These are phyloP conservation scores for Oligia latruncula DNA, from an alignment of 2,888 invertebrate genomes.

Conservation along the genomic window DNA sequence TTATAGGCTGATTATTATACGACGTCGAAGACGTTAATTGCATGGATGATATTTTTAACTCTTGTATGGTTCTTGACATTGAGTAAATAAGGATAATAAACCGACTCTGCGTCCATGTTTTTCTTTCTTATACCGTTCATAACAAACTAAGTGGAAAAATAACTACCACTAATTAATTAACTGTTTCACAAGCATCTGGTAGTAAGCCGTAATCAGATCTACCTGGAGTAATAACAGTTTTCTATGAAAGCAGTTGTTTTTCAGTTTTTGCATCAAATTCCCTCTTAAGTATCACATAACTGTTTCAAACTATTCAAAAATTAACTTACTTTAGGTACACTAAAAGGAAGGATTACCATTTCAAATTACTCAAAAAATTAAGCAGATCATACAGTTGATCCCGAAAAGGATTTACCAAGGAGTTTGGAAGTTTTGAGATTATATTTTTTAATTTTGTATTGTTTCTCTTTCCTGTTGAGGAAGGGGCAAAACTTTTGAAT, in stretches of 20 bases:
- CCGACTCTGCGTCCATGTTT: background rate
- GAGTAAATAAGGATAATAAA: background rate
- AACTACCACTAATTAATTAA: background rate
- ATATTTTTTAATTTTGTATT: conserved; percentile 55
- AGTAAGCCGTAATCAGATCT: conserved; percentile 19
- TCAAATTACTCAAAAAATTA: conserved; percentile 33
- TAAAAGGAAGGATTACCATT: conserved; percentile 12
- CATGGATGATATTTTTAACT: conserved; percentile 9
- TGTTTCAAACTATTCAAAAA: background rate
- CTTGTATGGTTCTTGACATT: background rate
- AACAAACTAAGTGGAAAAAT: background rate
- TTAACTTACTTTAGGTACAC: background rate
- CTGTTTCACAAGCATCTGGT: conserved; percentile 7
- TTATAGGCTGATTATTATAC: too few relatives aligned
- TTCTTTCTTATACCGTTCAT: background rate
- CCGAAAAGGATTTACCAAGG: conserved; percentile 41
- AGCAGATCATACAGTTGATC: conserved; percentile 24
- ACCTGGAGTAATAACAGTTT: background rate
- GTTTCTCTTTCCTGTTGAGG: conserved; percentile 40
- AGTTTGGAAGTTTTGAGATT: conserved; percentile 29
- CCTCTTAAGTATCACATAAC: background rate
- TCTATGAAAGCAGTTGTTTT: background rate
- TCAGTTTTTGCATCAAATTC: background rate
- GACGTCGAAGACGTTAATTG: background rate
- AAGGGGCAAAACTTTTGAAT: conserved; percentile 39